Evolutionary conservation across 2,113 vertebrate genomes (phyloP).

Genomic region (Gymnobelideus leadbeateri): DNA sequence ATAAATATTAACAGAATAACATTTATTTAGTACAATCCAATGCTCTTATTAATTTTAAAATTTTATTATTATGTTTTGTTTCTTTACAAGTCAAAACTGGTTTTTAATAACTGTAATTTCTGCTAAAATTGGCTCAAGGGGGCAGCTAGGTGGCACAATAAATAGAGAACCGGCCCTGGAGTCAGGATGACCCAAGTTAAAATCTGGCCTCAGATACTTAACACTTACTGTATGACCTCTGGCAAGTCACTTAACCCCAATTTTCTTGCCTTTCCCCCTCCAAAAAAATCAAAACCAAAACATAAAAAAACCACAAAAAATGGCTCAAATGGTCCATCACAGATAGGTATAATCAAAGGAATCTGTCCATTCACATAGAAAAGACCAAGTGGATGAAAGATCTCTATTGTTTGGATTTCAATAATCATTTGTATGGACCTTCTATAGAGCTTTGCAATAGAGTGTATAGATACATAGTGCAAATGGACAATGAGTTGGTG

Average conservation of each 20-base stretch:
- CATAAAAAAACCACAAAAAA: too few relatives aligned
- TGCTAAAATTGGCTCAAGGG: background rate
- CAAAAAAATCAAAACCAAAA: too few relatives aligned
- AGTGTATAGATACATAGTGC: background rate
- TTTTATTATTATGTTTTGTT: background rate
- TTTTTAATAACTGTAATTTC: background rate
- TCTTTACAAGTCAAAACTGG: background rate
- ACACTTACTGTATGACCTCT: too few relatives aligned
- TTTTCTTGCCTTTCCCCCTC: too few relatives aligned
- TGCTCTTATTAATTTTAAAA: background rate
- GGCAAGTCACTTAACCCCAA: too few relatives aligned
- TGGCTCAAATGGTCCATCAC: background rate
- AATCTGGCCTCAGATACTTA: too few relatives aligned
- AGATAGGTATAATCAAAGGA: background rate
- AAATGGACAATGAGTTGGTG: background rate
- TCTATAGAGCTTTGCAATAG: background rate
- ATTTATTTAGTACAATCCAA: background rate
- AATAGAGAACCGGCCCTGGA: too few relatives aligned
- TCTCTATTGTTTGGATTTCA: background rate
- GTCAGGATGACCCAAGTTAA: too few relatives aligned
- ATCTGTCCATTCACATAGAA: background rate
- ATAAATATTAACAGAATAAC: too few relatives aligned
- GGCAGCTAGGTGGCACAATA: too few relatives aligned
- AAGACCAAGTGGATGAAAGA: background rate
- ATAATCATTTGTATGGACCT: background rate